Evolutionary conservation across 2,888 invertebrate species (phyloP).

Genomic region (Caenorhabditis panamensis): DNA sequence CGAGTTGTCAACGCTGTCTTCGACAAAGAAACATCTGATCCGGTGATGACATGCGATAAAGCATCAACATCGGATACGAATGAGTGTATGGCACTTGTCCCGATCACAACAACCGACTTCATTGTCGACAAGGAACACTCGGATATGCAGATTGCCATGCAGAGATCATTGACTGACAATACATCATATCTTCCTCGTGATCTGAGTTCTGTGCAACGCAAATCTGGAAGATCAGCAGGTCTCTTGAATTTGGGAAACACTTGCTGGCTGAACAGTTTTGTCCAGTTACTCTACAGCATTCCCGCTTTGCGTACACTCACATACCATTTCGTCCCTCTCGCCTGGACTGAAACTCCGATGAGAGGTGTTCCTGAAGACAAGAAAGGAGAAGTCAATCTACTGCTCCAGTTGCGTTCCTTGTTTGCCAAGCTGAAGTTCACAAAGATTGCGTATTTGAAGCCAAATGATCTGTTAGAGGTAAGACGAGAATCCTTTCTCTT

Average conservation of each 20-base stretch:
- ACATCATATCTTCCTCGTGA: background rate
- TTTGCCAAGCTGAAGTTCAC: conserved; percentile 58
- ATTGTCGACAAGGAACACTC: too few relatives aligned
- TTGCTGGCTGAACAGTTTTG: conserved; percentile 67
- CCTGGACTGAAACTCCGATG: conserved; percentile 8
- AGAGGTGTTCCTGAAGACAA: background rate
- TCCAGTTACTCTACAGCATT: conserved; percentile 53
- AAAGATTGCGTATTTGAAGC: conserved; percentile 21
- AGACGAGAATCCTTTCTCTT: too few relatives aligned
- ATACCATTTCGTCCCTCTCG: conserved; percentile 17
- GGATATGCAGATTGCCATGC: background rate
- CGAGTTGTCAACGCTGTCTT: too few relatives aligned
- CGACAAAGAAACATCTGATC: too few relatives aligned
- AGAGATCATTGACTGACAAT: background rate
- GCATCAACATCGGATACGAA: too few relatives aligned
- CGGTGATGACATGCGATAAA: too few relatives aligned
- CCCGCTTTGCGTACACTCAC: conserved; percentile 39
- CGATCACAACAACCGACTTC: background rate
- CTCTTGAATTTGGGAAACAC: conserved; percentile 65
- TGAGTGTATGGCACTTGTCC: background rate
- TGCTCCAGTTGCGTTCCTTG: conserved; percentile 33
- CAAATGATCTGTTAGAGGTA: background rate
- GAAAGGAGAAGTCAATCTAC: conserved; percentile 2
- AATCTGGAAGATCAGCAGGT: conserved; percentile 40
- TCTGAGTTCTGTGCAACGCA: conserved; percentile 13